Percentiles rank a stretch among this genome's conserved stretches.
Evolutionary conservation across 2,888 invertebrate genomes (phyloP).

Genomic region (Chymomyza caudatula): DNA sequence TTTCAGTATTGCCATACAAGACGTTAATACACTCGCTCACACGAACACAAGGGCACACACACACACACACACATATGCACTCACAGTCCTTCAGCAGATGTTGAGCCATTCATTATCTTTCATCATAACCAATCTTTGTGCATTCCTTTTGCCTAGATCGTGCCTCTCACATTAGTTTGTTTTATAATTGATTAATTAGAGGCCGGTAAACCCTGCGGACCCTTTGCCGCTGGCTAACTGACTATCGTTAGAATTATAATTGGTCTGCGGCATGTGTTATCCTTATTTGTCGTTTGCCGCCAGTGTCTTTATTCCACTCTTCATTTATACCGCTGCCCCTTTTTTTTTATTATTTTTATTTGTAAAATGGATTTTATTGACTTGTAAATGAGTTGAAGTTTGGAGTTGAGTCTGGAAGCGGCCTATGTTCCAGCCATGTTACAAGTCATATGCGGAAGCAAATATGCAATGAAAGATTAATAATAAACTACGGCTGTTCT

Average conservation of each 20-base stretch:
- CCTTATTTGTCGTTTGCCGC: slow-evolving; percentile 56
- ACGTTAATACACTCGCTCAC: neutral
- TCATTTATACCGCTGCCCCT: slow-evolving; percentile 9
- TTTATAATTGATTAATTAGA: slow-evolving; percentile 77
- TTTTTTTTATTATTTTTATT: slow-evolving; percentile 40
- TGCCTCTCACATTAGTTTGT: slow-evolving; percentile 55
- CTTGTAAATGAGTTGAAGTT: slow-evolving; percentile 65
- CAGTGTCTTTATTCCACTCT: slow-evolving; percentile 50
- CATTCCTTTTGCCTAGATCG: slow-evolving; percentile 42
- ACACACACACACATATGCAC: neutral
- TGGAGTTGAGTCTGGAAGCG: neutral
- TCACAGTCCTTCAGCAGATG: slow-evolving; percentile 22
- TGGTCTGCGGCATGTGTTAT: slow-evolving; percentile 74
- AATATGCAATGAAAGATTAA: neutral
- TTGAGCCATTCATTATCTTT: slow-evolving; percentile 4
- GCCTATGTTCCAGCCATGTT: no score
- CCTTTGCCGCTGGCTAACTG: slow-evolving; percentile 21
- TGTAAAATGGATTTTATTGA: slow-evolving; percentile 67
- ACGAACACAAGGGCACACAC: neutral
- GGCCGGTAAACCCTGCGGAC: slow-evolving; percentile 53
- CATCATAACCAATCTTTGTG: slow-evolving; percentile 24
- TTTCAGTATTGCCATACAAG: neutral
- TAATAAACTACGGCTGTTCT: slow-evolving; percentile 10
- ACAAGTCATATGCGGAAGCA: neutral
- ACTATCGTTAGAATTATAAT: slow-evolving; percentile 70